Evolutionary conservation across 2,113 vertebrate genomes (phyloP), one percentile per base, ranked within the genome.

Genomic region (Pterocles orientalis): DNA sequence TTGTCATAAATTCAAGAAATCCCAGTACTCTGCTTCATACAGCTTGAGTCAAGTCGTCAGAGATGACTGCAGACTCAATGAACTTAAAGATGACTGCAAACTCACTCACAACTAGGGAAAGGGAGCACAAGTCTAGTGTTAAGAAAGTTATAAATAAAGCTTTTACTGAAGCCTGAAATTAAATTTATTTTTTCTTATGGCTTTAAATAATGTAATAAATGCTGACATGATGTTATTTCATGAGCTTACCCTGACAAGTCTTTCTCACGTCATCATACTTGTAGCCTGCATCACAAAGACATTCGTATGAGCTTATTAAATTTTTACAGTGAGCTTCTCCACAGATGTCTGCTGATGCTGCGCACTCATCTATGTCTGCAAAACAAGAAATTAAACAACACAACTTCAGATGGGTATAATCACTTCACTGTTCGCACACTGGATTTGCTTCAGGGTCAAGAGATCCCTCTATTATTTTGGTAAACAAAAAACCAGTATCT

Each of bases 291-390:
- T 99, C 98, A 6, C 99, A 99, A 79, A 98, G 71, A 92, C 99
- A 99, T 33, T 98, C 94, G 2, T 99, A 99, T 9, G 98, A 98
- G 66, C 99, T 99, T 1, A 97, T 65, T 29, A 98, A 95, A 95
- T 99, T 99, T 93, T 95, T 95, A 96, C 99, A 99, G 0, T 7
- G 97, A 1, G 99, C 99, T 28, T 98, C 98, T 91, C 99, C 99
- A 64, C 99, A 99, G 86, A 99, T 98, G 10, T 62, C 91, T 5
- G 88, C 18, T 90, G 98, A 78, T 94, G 94, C 90, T 10, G 18
- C 36, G 50, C 99, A 99, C 97, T 99, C 99, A 7, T 99, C 90
- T 76, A 99, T 94, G 86, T 99, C 99, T 99, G 98, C 79, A 98
- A 98, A 85, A 96, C 61, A 97, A 80, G 71, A 31, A 83, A 36